Evolutionary conservation across 2,888 invertebrate species (phyloP), one percentile per base, ranked within the genome.

Genomic region (Dolomedes plantarius): DNA sequence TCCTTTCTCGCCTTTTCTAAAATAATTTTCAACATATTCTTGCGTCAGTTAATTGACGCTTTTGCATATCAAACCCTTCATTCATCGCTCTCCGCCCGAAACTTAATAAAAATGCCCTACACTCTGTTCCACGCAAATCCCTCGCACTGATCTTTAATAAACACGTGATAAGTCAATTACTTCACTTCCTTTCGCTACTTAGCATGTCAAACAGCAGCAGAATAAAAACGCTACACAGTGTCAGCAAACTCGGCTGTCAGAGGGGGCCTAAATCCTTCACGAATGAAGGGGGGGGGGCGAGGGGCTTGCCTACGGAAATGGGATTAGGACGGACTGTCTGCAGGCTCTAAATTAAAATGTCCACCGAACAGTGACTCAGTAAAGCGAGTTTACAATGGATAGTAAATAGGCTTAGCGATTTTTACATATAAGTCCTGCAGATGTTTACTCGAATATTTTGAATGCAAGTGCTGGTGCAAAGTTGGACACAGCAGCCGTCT

Each of bases 321-420:
- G 78, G 78, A 78, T 78, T 78, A 78, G 23, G 28, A 39, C 69
- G 39, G 36, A 29, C 28, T 39, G 36, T 5, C 36, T 28, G 23
- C 29, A 36, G 29, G 27, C 16, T 11, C 65, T 39, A 41, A 79
- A 79, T 79, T 79, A 79, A 79, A 79, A 71, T 72, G 72, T 65
- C 72, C 65, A 72, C 31, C 16, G n/a, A 5, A 11, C 76, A 50
- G 46, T 79, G 79, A 79, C 41, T 79, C 79, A 79, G 7, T 56
- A 46, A 11, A 2, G 46, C 2, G 16, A 56, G 23, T 23, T 56
- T 56, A 56, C 56, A 56, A 56, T 56, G 16, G 56, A 23, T 23
- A 23, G 56, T 16, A 56, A 56, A 56, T 56, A 23, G 56, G 56
- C 5, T 56, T 56, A 56, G 56, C 11, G 56, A 56, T 23, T 23